Evolutionary conservation across 1,140 invertebrate species (phyloP).

Genomic region (Heliothis subflexa): DNA sequence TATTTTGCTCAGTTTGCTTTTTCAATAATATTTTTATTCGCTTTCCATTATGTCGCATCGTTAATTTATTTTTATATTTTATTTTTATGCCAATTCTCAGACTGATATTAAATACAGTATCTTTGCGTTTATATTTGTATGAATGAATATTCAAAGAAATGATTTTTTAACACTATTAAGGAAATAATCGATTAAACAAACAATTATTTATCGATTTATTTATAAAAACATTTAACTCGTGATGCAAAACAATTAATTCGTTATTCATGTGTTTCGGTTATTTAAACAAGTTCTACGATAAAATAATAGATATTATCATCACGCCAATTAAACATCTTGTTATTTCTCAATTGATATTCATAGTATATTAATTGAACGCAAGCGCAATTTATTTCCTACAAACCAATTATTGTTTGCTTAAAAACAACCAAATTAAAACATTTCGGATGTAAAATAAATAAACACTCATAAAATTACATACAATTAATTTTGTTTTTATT

Average conservation of each 20-base stretch:
- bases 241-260: not conserved
- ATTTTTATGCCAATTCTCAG: too few species aligned
- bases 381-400: conserved; percentile 3
- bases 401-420: not conserved
- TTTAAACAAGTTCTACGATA: conserved; percentile 16
- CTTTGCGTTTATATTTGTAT: too few species aligned
- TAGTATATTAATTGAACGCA: conserved; percentile 5
- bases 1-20: too few species aligned
- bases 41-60: too few species aligned
- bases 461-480: too few species aligned
- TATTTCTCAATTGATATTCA: conserved; percentile 2
- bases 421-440: not conserved
- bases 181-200: not conserved
- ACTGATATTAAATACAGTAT: too few species aligned
- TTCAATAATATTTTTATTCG: too few species aligned
- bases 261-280: conserved; percentile 10
- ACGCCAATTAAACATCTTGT: conserved; percentile 21
- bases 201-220: not conserved
- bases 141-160: too few species aligned
- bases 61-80: too few species aligned
- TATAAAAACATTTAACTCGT: not conserved
- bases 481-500: too few species aligned
- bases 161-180: too few species aligned
- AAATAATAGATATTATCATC: not conserved
- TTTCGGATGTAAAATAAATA: conserved; percentile 7